Percentiles rank a stretch among this genome's conserved stretches.
Conservation (phyloP, 2,888 invertebrate species). For the Polydrusus tereticollis region DNA sequence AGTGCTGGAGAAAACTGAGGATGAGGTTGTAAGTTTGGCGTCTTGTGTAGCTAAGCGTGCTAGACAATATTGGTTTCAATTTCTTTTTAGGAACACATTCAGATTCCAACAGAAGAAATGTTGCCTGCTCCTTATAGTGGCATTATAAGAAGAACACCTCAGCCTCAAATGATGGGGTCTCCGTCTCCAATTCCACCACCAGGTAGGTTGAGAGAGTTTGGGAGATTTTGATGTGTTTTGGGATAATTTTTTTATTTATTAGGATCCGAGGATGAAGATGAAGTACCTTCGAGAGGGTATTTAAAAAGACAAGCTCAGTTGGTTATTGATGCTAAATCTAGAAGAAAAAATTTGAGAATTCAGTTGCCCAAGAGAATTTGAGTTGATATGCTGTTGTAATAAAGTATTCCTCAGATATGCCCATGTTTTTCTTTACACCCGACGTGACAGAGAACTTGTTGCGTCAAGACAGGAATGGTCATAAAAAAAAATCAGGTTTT, state of each 20-base stretch:
- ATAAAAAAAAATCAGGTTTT: no score
- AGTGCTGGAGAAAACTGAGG: slow-evolving; percentile 6
- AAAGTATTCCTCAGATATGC: no score
- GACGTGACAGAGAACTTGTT: no score
- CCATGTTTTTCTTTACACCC: no score
- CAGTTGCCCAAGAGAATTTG: slow-evolving; percentile 54
- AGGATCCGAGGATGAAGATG: slow-evolving; percentile 85
- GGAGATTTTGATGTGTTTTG: not conserved
- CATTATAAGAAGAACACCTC: slow-evolving; percentile 62
- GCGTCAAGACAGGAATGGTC: no score
- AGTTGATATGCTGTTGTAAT: not conserved
- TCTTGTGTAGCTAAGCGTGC: not conserved
- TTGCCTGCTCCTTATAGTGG: slow-evolving; percentile 64
- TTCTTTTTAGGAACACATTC: slow-evolving; percentile 41
- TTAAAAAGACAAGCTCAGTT: slow-evolving; percentile 87
- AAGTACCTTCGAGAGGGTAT: slow-evolving; percentile 83
- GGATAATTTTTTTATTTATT: slow-evolving; percentile 36
- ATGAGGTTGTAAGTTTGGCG: slow-evolving; percentile 18
- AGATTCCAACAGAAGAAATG: slow-evolving; percentile 57
- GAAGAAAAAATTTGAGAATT: slow-evolving; percentile 78
- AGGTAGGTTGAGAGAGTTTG: not conserved
- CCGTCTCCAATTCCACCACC: slow-evolving; percentile 58
- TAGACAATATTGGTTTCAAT: slow-evolving; percentile 2
- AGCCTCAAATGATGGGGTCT: slow-evolving; percentile 61
- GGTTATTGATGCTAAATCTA: slow-evolving; percentile 85